These are phyloP conservation scores for Aplidium turbinatum DNA, from an alignment of 23 tunicate genomes.

Conservation along the genomic window DNA sequence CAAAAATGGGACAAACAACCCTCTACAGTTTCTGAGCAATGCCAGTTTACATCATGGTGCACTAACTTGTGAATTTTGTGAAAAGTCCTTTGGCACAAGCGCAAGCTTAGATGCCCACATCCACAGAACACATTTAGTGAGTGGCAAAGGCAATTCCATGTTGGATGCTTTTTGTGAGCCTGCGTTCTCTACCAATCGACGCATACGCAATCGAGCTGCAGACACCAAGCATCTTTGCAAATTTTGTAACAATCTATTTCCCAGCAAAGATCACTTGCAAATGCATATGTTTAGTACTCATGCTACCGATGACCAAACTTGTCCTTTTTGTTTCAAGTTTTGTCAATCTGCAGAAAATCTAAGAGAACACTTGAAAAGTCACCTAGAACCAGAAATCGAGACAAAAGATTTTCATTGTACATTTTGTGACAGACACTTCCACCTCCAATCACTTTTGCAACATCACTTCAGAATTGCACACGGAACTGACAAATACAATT, in stretches of 20 bases:
- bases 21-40: too few relatives aligned
- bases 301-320: constrained; percentile 28
- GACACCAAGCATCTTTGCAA: constrained; percentile 13
- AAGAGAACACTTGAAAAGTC: constrained; percentile 2
- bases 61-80: too few relatives aligned
- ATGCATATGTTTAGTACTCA: constrained; percentile 20
- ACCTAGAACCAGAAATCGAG: constrained; percentile 6
- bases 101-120: too few relatives aligned
- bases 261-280: constrained; percentile 5
- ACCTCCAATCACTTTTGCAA: not conserved
- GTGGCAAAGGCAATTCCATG: too few relatives aligned
- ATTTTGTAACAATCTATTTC: constrained; percentile 24
- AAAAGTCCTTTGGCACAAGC: too few relatives aligned
- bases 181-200: too few relatives aligned
- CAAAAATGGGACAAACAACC: too few relatives aligned
- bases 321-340: constrained; percentile 32
- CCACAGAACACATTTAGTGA: too few relatives aligned
- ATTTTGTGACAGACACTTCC: constrained; percentile 2
- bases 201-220: constrained; percentile 10
- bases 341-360: constrained; percentile 20
- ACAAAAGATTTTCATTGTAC: constrained; percentile 3
- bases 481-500: not conserved
- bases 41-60: too few relatives aligned
- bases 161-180: too few relatives aligned
- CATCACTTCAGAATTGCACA: not conserved